Conservation (phyloP, 2,797 vertebrate species). For the Gorsachius magnificus region DNA sequence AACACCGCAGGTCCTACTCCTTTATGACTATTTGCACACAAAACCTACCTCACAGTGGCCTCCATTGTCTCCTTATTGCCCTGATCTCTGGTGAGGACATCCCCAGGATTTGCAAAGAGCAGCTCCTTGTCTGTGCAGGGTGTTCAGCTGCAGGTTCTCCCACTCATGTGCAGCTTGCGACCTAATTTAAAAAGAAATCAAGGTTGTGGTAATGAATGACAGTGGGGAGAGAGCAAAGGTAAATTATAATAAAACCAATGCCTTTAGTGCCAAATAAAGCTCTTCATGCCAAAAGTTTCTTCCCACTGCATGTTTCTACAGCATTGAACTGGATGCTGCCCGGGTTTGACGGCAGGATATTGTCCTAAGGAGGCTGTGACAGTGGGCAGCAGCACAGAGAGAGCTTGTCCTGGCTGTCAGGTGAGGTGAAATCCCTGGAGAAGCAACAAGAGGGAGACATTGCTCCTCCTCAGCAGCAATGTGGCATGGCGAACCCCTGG, state of each 20-base stretch:
- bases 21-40: neutral
- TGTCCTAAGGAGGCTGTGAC: neutral
- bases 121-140: neutral
- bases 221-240: neutral
- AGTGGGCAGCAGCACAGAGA: neutral
- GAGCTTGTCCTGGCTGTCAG: neutral
- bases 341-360: neutral
- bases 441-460: neutral
- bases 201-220: fast-evolving
- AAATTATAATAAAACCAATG: neutral
- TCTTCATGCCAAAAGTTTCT: neutral
- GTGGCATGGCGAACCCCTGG: neutral
- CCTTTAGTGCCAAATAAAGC: neutral
- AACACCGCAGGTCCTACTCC: neutral
- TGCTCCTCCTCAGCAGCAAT: neutral
- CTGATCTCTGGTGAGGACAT: neutral
- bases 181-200: neutral
- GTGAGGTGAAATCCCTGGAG: neutral
- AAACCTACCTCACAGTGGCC: neutral
- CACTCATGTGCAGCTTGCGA: neutral
- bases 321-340: neutral
- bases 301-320: neutral
- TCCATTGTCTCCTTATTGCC: neutral
- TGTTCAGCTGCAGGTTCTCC: neutral
- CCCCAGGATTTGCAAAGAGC: neutral